Evolutionary conservation across 1,140 invertebrate species (phyloP), one percentile per base, ranked within the genome.

Genomic region (Drosophila chauvacae): DNA sequence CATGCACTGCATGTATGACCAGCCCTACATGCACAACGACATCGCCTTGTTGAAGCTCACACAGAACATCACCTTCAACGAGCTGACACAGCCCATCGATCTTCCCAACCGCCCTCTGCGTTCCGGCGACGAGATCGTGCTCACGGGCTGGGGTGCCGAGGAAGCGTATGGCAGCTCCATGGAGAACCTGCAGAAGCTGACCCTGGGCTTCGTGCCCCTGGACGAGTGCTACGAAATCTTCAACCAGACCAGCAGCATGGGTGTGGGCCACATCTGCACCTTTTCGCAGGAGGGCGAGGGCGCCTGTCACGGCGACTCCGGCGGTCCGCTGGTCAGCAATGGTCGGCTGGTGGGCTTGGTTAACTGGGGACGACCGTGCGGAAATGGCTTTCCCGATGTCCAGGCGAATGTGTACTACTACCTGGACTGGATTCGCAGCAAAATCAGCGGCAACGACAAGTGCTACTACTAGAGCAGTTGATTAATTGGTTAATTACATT

Each of bases 281-380:
- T 92, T 94, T 14, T 95, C 94, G 4, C 93, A 92, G 72, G 57
- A 60, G 18, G 94, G 94, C 13, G 93, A 95, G 90, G 94, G 94
- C 4, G 92, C 93, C 33, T 95, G 94, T 61, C 93, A 95, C 82
- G 93, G 93, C 18, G 93, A 93, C 68, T 93, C 92, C 7, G 93
- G 93, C 9, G 92, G 93, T 30, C 93, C 93, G 5, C 60, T 93
- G 44, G 84, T 90, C 14, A 92, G 90, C 70, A 61, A 88, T 59
- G 93, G 87, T 1, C 26, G 55, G 3, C 62, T 94, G 6, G 90
- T 93, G 39, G 94, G 94, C 6, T 70, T 95, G 33, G 94, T 94
- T 7, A 94, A 94, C 26, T 95, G 93, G 88, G 94, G 94, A 7
- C 76, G 91, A 5, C 94, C 94, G 3, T 94, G 94, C 70, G 94